Base-by-base conservation (phyloP, 1,140 invertebrate species). In the Drosophila malerkotliana region DNA sequence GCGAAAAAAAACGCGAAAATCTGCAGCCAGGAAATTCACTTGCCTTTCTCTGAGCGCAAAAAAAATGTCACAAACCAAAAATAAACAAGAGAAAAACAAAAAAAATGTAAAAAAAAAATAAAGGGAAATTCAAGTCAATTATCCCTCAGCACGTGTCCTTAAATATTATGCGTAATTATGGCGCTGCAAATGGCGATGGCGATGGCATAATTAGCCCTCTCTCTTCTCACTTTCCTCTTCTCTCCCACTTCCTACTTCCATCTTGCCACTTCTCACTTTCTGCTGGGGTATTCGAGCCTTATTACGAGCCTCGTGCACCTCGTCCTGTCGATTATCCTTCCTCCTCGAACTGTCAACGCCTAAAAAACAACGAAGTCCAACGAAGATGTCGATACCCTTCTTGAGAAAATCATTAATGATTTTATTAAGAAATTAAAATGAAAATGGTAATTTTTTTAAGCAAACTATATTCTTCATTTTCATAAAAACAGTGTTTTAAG, bases 141-240 rank as follows among this genome's bases (percentile, higher is more conserved):
- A 77, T 64, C 39, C 45, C 56, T 9, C 55, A 54, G 69, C 77
- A 76, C 72, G 51, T 72, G 62, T 61, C 45, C 72, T 61, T 66
- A 44, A 63, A 79, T 85, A 80, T 85, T 85, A 87, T 74, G 77
- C 81, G 77, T 85, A 84, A 84, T 84, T 75, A 75, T 66, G 60
- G 60, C 72, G 49, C 37, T 60, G 49, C 39, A 61, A 63, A 71
- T 44, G 41, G 41, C 41, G 41, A 32, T 28, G 67, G 51, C 61
- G 52, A 81, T 81, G 78, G 79, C 79, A 81, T 78, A 81, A 81
- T 81, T 81, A 81, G 79, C 47, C 79, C 66, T 37, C 34, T 37
- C 34, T 37, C 4, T n/a, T 37, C 34, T 37, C 34, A n/a, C 34
- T 37, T 37, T n/a, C 4, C 34, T 4, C 34, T 12, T 37, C 34